Base-by-base conservation (phyloP, 2,113 vertebrate genomes). In the Carlito syrichta region DNA sequence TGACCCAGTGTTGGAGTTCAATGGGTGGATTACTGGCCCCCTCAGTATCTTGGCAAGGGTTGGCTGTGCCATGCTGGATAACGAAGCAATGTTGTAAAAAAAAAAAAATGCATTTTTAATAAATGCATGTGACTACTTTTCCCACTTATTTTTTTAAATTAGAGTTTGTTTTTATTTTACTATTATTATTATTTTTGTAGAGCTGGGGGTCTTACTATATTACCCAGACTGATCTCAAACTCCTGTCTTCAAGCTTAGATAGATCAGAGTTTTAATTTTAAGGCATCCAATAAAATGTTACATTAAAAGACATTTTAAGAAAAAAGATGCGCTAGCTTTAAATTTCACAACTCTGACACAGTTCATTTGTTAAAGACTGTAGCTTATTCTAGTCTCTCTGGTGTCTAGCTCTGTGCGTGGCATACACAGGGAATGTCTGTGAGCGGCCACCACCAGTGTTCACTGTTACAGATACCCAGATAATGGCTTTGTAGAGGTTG, bases 231-330 rank as follows among this genome's bases (percentile, higher is more conserved):
- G n/a, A n/a, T n/a, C n/a, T n/a, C n/a, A n/a, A n/a, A n/a, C n/a
- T n/a, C n/a, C n/a, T n/a, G n/a, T n/a, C n/a, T n/a, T n/a, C n/a
- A n/a, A n/a, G n/a, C n/a, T n/a, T n/a, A n/a, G 40, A 25, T 71
- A 87, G 14, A 81, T 43, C 63, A 35, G n/a, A 69, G 9, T 91
- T 91, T 97, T 66, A 58, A 81, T 71, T 87, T 81, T 84, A 89
- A 83, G 17, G 4, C 23, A 89, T 62, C 90, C 95, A 6, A n/a
- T 92, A 76, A 92, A 95, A 66, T 38, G 38, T 85, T 79, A 86
- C 86, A 89, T 68, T 68, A 60, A 73, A 71, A 73, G 9, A 62
- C 14, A 48, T 45, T 73, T 56, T 87, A 81, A 86, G 35, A 12
- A 10, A 19, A 16, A 30, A 71, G 78, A 40, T 8, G 60, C 62